These are phyloP conservation scores for Harpalus rubripes DNA, from an alignment of 2,888 invertebrate species.

Conservation along the genomic window DNA sequence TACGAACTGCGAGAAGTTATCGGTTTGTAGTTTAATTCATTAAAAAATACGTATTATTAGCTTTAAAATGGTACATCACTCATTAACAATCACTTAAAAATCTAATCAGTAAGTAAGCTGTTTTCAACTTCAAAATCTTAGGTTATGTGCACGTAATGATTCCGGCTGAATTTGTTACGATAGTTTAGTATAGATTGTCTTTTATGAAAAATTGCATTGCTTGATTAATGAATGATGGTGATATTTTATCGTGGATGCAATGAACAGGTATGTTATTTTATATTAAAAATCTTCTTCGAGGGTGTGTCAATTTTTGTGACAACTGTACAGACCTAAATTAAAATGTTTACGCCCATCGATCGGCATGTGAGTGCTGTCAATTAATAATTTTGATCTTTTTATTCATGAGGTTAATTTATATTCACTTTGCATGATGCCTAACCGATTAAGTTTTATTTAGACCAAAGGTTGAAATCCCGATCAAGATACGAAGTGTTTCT, in stretches of 20 bases:
- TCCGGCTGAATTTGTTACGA: constrained; percentile 58
- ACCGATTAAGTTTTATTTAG: constrained; percentile 60
- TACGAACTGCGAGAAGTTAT: constrained; percentile 96
- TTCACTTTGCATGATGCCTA: constrained; percentile 62
- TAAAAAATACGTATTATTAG: constrained; percentile 63
- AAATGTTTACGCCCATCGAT: constrained; percentile 70
- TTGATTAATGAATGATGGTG: constrained; percentile 48
- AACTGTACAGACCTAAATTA: constrained; percentile 68
- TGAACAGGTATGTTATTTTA: constrained; percentile 56
- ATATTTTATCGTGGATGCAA: constrained; percentile 39
- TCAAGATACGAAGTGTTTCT: constrained; percentile 55
- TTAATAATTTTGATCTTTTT: constrained; percentile 71
- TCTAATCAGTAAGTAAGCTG: constrained; percentile 62
- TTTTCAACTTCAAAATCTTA: constrained; percentile 64
- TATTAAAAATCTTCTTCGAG: constrained; percentile 53
- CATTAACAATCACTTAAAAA: constrained; percentile 63
- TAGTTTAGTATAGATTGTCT: constrained; percentile 41
- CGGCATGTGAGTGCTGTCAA: constrained; percentile 70
- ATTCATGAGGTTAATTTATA: constrained; percentile 72
- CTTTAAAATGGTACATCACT: constrained; percentile 64
- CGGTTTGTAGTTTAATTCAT: constrained; percentile 81
- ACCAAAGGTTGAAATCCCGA: constrained; percentile 47
- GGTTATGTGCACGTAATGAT: constrained; percentile 66
- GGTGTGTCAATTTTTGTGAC: constrained; percentile 68
- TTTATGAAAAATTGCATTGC: constrained; percentile 48